phyloP scores from a whole-genome alignment of 2,888 invertebrate genomes.

The Lasioglossum oenotherae region DNA sequence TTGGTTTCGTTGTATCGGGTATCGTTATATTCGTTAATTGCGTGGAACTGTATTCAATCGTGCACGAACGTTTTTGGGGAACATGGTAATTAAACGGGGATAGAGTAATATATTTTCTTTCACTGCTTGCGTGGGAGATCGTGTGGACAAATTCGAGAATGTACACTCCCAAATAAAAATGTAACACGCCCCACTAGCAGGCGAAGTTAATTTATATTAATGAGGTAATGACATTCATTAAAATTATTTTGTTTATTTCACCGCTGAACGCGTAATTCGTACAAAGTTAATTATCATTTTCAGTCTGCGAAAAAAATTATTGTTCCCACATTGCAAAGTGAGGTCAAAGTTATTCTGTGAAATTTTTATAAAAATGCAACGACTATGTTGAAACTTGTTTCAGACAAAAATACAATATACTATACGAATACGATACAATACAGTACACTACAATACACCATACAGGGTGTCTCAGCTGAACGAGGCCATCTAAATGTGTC shows the following conservation, averaged over 20 bases:
- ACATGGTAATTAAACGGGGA: neutral
- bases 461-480: too few relatives aligned
- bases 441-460: too few relatives aligned
- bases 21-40: constrained; percentile 52
- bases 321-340: neutral
- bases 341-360: neutral
- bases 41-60: constrained; percentile 14
- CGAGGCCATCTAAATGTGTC: too few relatives aligned
- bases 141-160: neutral
- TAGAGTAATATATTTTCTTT: neutral
- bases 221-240: neutral
- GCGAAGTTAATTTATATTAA: neutral
- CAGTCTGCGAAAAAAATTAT: neutral
- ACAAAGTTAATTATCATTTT: neutral
- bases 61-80: neutral
- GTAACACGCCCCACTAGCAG: neutral
- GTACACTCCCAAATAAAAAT: neutral
- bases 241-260: neutral
- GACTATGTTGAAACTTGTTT: too few relatives aligned
- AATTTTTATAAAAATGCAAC: neutral
- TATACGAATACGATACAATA: neutral
- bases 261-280: neutral
- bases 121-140: neutral
- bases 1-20: constrained; percentile 40
- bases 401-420: too few relatives aligned